These are phyloP conservation scores for Bilobella aurantiaca DNA, from an alignment of 1,140 invertebrate genomes.

Conservation along the genomic window DNA sequence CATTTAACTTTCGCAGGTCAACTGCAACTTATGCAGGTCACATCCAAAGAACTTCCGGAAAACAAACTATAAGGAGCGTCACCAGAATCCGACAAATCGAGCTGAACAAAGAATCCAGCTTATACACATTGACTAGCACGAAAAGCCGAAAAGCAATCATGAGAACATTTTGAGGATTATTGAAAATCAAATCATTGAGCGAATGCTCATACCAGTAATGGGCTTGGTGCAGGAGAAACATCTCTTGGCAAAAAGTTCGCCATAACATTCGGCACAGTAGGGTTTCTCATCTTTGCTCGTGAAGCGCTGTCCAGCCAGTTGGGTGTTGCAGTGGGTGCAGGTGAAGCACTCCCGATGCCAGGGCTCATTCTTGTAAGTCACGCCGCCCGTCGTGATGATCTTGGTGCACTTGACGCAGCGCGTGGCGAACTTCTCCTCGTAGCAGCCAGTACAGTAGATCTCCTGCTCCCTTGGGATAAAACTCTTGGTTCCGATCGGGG, in stretches of 20 bases:
- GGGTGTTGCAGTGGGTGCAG: slow-evolving; percentile 90
- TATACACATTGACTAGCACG: too few relatives aligned
- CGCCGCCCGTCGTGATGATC: slow-evolving; percentile 97
- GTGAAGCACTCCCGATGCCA: slow-evolving; percentile 95
- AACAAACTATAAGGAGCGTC: too few relatives aligned
- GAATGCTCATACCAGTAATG: slow-evolving; percentile 99
- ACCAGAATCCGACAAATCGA: too few relatives aligned
- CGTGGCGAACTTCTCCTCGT: slow-evolving; percentile 77
- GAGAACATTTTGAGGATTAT: too few relatives aligned
- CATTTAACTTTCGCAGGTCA: too few relatives aligned
- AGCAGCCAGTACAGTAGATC: slow-evolving; percentile 66
- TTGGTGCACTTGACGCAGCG: slow-evolving; percentile 96
- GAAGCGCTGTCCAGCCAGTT: slow-evolving; percentile 93
- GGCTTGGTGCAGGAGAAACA: slow-evolving; percentile 94
- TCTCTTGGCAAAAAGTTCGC: slow-evolving; percentile 94
- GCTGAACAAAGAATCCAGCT: too few relatives aligned
- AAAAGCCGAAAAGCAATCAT: too few relatives aligned
- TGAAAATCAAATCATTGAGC: too few relatives aligned
- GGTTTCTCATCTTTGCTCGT: slow-evolving; percentile 97
- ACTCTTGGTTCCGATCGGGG: slow-evolving; percentile 95
- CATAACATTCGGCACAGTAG: slow-evolving; percentile 98
- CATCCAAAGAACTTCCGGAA: too few relatives aligned
- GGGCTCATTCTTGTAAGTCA: slow-evolving; percentile 98
- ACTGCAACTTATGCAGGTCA: too few relatives aligned
- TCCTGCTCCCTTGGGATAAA: slow-evolving; percentile 68